Base-by-base conservation (phyloP, 2,797 vertebrate genomes). In the Pitangus sulphuratus region DNA sequence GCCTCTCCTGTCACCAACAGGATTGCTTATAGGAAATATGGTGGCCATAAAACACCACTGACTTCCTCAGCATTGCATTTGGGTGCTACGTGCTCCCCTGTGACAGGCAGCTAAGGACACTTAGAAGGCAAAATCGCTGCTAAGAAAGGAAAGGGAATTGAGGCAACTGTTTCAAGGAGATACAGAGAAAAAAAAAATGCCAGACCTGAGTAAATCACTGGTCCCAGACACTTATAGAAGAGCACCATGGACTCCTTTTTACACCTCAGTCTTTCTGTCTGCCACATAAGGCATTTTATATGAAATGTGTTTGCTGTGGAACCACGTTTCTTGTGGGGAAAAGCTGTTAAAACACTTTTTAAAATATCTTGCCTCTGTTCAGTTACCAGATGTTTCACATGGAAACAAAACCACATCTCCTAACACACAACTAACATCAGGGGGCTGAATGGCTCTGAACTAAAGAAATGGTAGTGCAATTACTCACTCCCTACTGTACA, bases 321-420 rank as follows among this genome's bases (percentile, higher is more conserved):
- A 84, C 13, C 8, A 31, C 54, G 31, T 60, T 76, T 62, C 53
- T 91, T 42, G 8, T 37, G 45, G 15, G 26, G 28, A 71, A 92
- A 83, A 78, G n/a, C 42, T 91, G 57, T n/a, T 90, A 75, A 93
- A 94, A 80, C 11, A 70, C n/a, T 70, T 90, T 60, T 77, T 7
- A 25, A 85, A 93, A 50, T 40, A 56, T 47, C 53, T 87, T 61
- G 45, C 39, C 14, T 77, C 35, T 47, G 31, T 80, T 83, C 48
- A 11, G 71, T 64, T 74, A 87, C 44, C 57, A 93, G 81, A 85
- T 80, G 76, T 92, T 94, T 74, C 60, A 87, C 48, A 87, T 25
- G 44, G 62, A 65, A 76, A 68, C 33, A 87, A 89, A 94, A 50
- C 7, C 37, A 48, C 37, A 44, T 84, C 54, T 94, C 47, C 62